Conservation (phyloP, 1,140 invertebrate genomes). For the Lordiphosa collinella region DNA sequence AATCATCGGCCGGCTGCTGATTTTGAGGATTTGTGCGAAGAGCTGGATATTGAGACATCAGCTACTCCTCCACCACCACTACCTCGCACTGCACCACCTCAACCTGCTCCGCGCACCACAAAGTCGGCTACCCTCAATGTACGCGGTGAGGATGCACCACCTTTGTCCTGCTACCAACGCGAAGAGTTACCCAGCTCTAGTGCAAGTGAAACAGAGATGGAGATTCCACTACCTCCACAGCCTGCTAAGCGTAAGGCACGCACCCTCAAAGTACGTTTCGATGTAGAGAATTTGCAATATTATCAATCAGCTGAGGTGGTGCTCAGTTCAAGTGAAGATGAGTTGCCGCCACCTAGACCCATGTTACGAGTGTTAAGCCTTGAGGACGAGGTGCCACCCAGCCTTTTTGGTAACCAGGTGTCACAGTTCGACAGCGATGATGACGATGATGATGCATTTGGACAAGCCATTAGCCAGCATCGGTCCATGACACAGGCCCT, state of each 20-base stretch:
- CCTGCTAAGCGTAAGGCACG: slow-evolving; percentile 40
- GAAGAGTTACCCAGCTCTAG: slow-evolving; percentile 54
- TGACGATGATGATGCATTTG: slow-evolving; percentile 40
- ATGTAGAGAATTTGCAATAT: slow-evolving; percentile 65
- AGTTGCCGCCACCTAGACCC: slow-evolving; percentile 29
- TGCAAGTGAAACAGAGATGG: slow-evolving; percentile 42
- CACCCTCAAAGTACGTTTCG: slow-evolving; percentile 59
- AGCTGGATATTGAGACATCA: slow-evolving; percentile 23
- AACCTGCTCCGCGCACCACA: slow-evolving; percentile 41
- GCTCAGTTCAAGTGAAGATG: slow-evolving; percentile 48
- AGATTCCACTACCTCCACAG: slow-evolving; percentile 20
- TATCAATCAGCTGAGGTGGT: slow-evolving; percentile 65
- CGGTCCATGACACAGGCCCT: slow-evolving; percentile 60
- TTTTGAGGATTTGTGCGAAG: slow-evolving; percentile 56
- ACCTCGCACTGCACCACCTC: slow-evolving; percentile 21
- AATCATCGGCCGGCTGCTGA: slow-evolving; percentile 8
- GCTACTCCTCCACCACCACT: slow-evolving; percentile 9
- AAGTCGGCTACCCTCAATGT: slow-evolving; percentile 48
- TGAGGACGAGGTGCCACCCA: slow-evolving; percentile 14
- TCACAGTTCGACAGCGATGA: slow-evolving; percentile 43
- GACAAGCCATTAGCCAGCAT: slow-evolving; percentile 55
- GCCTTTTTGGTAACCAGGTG: slow-evolving; percentile 53
- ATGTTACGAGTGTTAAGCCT: slow-evolving; percentile 39
- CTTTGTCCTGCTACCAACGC: slow-evolving; percentile 46
- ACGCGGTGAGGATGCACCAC: slow-evolving; percentile 39